A percentile compares a stretch with the other conserved stretches of the same genome.
phyloP scores from a whole-genome alignment of 1,140 invertebrate species.

The Zaprionus camerounensis region DNA sequence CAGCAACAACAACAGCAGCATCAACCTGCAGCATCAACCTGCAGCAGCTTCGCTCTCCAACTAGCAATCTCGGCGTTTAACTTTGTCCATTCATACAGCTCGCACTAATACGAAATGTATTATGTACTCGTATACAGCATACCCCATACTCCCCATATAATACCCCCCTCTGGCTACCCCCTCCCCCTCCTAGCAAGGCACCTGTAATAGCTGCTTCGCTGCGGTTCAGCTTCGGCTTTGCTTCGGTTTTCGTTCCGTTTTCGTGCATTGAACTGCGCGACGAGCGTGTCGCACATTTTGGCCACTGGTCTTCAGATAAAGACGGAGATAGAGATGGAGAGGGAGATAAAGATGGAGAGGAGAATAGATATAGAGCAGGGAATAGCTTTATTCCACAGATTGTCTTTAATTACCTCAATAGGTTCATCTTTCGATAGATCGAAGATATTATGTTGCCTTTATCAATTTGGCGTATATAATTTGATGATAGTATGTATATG shows the following conservation, averaged over 20 bases:
- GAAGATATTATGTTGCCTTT: too few species aligned
- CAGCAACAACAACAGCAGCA: slow-evolving; percentile 27
- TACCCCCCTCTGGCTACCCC: not conserved
- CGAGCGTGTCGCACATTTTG: slow-evolving; percentile 51
- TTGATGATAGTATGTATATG: too few species aligned
- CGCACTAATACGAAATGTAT: slow-evolving; percentile 38
- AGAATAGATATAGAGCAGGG: too few species aligned
- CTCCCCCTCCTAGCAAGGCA: not conserved
- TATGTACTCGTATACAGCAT: slow-evolving; percentile 21
- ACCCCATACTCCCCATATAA: not conserved
- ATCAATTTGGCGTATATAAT: too few species aligned
- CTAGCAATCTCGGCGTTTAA: slow-evolving; percentile 45
- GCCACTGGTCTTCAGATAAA: slow-evolving; percentile 43
- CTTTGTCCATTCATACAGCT: slow-evolving; percentile 43
- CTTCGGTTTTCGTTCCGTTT: slow-evolving; percentile 37
- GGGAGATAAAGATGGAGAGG: too few species aligned
- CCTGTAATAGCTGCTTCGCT: slow-evolving; percentile 32
- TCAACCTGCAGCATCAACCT: slow-evolving; percentile 1
- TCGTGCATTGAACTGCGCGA: slow-evolving; percentile 49
- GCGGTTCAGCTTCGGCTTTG: slow-evolving; percentile 4
- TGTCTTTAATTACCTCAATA: not conserved
- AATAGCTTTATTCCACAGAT: not conserved
- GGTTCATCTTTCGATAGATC: not conserved
- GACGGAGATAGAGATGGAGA: not conserved
- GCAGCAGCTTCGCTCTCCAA: slow-evolving; percentile 9